Evolutionary conservation across 2,113 vertebrate genomes (phyloP), one percentile per base, ranked within the genome.

Genomic region (Erinaceus europaeus): DNA sequence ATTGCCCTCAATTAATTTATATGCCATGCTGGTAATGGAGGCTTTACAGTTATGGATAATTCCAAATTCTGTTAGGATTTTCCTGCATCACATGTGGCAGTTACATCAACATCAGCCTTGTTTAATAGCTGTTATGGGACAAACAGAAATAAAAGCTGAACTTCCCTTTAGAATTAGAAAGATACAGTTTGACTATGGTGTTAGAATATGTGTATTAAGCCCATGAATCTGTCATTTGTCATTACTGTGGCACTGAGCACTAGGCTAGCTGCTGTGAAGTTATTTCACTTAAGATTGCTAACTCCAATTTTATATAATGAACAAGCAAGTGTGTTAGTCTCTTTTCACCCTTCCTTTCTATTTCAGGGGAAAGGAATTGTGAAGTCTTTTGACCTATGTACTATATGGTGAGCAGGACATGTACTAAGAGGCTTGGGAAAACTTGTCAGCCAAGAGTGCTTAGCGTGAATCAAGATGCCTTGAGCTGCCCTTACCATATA

Each of bases 1-100:
- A 62, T 1, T 29, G 7, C 59, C 75, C 76, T 86, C 92, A 91
- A 13, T 92, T 76, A 80, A 65, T 89, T 73, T 86, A n/a, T 72
- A 67, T 86, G 67, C 55, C 48, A 64, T 3, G 2, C 34, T 57
- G 57, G 86, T 89, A 84, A 52, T 78, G 50, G 87, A 71, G 46
- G 32, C 34, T 50, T 74, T 2, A 42, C 80, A 57, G 6, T 79
- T 88, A 53, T 86, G 11, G 15, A 3, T 82, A 85, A 75, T 88
- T 86, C 27, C 36, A 40, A 38, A 53, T 84, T 82, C 48, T 83
- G 11, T 44, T 77, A 42, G 0, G 11, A 46, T 52, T 86, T 88
- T 86, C 3, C 21, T 65, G 6, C 75, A 73, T 23, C 29, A 36
- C 48, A 38, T 55, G 27, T 50, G 29, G 27, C 36, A 89, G 2